These are phyloP conservation scores for Megaceryle maxima DNA, from an alignment of 2,113 vertebrate species.

Conservation along the genomic window DNA sequence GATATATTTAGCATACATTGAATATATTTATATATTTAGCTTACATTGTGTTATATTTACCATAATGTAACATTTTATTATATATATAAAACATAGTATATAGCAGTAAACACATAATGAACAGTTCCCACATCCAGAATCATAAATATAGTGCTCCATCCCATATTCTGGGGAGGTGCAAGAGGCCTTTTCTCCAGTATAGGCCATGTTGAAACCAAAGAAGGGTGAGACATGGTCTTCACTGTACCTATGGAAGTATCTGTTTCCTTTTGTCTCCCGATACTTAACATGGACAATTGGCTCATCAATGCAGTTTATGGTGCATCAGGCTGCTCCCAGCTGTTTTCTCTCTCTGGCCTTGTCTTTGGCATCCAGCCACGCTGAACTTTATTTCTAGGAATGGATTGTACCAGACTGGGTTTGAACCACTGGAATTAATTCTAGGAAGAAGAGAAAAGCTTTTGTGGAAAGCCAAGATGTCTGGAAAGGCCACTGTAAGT, in stretches of 20 bases:
- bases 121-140: not conserved
- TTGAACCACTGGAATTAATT: not conserved
- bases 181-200: not conserved
- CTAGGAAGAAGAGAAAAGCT: not conserved
- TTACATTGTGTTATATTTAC: not conserved
- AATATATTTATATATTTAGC: no score
- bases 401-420: not conserved
- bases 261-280: not conserved
- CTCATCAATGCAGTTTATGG: not conserved
- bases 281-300: fast-evolving
- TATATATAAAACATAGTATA: not conserved
- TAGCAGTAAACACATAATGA: not conserved
- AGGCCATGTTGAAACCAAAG: not conserved
- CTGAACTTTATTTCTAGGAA: not conserved
- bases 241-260: fast-evolving
- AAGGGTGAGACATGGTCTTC: not conserved
- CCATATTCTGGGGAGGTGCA: not conserved
- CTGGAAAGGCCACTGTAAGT: not conserved
- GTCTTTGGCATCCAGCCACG: not conserved
- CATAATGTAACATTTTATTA: not conserved
- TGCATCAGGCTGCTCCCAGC: not conserved
- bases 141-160: not conserved
- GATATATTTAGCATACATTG: not conserved
- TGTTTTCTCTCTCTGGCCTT: not conserved
- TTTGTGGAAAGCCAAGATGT: not conserved